Conservation (phyloP, 2,797 vertebrate genomes). For the Channallabes apus region DNA sequence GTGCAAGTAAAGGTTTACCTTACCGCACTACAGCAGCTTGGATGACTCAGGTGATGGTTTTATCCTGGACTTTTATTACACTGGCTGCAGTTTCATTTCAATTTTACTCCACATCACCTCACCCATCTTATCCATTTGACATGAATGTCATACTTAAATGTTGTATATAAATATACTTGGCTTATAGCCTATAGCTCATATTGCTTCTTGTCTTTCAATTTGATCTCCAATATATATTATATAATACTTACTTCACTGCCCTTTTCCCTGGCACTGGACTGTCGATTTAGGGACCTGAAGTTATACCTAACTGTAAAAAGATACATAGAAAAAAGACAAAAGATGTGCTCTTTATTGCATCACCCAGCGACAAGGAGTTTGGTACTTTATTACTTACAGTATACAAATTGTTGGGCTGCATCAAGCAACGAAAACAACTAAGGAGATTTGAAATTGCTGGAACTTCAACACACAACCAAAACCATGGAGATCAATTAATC, state of each 20-base stretch:
- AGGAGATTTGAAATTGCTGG: too few species aligned
- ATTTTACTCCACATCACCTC: neutral
- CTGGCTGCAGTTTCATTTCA: neutral
- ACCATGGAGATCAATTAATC: too few species aligned
- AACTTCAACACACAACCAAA: too few species aligned
- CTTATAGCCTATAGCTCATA: neutral
- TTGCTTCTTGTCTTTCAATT: neutral
- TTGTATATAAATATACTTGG: neutral
- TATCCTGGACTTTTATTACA: slow-evolving; percentile 7
- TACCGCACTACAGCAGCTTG: neutral
- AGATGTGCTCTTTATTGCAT: neutral
- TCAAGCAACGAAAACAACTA: too few species aligned
- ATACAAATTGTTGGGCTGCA: too few species aligned
- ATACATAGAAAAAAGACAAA: neutral
- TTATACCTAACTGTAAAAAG: neutral
- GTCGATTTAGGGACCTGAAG: neutral
- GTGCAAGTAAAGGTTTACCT: neutral
- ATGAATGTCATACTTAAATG: neutral
- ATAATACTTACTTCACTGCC: neutral
- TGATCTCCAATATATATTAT: neutral
- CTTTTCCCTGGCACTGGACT: neutral
- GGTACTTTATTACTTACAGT: neutral
- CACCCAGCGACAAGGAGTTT: neutral
- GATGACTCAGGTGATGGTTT: neutral
- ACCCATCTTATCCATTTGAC: neutral